Evolutionary conservation across 1,140 invertebrate species (phyloP), one percentile per base, ranked within the genome.

Genomic region (Lepidurus arcticus): DNA sequence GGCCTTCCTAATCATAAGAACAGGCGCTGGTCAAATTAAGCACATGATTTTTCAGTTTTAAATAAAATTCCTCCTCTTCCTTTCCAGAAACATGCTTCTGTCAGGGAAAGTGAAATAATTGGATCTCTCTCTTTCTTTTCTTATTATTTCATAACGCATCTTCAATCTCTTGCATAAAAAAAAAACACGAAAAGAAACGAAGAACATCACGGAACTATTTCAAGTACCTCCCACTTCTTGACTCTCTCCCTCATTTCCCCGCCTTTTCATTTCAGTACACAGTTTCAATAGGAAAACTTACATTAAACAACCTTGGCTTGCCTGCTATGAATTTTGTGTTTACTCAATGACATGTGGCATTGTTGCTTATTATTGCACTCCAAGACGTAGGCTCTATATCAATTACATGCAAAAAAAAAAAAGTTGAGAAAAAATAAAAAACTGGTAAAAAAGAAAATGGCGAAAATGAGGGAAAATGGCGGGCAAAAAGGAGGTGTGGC

Each of bases 1-100:
- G 53, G 53, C 53, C 53, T 65, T 65, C 53, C 53, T 13, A 65
- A 65, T 65, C 53, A 65, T 65, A 65, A 13, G 53, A 65, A 65
- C 8, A 16, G 53, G 53, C 53, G 53, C 16, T 65, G 53, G 53
- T 65, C 53, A 65, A 65, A 4, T 65, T 65, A 65, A 65, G 53
- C 53, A 16, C 53, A 65, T 16, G 53, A 7, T 21, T 65, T n/a
- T 16, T 65, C 21, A 65, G 21, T n/a, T 16, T 65, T 65, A 65
- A 65, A 65, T 65, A 65, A 65, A 65, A 65, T 65, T 65, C 9
- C 53, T 65, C 53, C 9, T 13, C 4, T n/a, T n/a, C 53, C 16
- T 65, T 21, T 65, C 21, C 6, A 34, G 34, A 34, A 34, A 34
- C 34, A 34, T 34, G 34, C 34, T 34, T 34, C 34, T 34, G 34